Evolutionary conservation across 2,113 vertebrate species (phyloP).

Genomic region (Psettodes erumei): DNA sequence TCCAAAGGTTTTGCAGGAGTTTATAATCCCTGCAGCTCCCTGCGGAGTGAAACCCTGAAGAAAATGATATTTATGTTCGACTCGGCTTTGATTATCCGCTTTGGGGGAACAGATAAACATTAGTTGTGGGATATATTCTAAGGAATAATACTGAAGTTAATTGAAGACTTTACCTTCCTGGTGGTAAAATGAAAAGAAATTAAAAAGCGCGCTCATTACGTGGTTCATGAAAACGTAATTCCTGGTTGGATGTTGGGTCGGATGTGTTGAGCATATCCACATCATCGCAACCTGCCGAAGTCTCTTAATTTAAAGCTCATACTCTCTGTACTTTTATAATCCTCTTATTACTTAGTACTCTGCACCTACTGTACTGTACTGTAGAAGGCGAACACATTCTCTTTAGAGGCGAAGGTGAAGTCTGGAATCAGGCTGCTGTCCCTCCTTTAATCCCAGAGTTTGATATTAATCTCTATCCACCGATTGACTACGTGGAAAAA

Average conservation of each 20-base stretch:
- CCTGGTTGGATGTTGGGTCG: constrained; percentile 45
- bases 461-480: neutral
- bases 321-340: constrained; percentile 59
- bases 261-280: constrained; percentile 82
- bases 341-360: too few relatives aligned
- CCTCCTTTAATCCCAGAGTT: too few relatives aligned
- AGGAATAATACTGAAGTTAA: constrained; percentile 8
- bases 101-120: neutral
- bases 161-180: constrained; percentile 10
- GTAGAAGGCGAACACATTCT: constrained; percentile 1
- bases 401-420: constrained; percentile 16
- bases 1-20: constrained; percentile 35
- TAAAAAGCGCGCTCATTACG: too few relatives aligned
- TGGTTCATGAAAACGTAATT: too few relatives aligned
- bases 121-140: constrained; percentile 9
- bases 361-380: constrained; percentile 3
- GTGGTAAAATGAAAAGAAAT: constrained; percentile 5
- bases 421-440: constrained; percentile 28
- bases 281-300: constrained; percentile 42
- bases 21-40: constrained; percentile 27
- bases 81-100: constrained; percentile 15
- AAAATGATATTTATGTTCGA: constrained; percentile 1
- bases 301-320: constrained; percentile 75
- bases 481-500: neutral
- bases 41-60: constrained; percentile 21